Evolutionary conservation across 2,113 vertebrate genomes (phyloP).

Genomic region (Hypocryptadius cinnamomeus): DNA sequence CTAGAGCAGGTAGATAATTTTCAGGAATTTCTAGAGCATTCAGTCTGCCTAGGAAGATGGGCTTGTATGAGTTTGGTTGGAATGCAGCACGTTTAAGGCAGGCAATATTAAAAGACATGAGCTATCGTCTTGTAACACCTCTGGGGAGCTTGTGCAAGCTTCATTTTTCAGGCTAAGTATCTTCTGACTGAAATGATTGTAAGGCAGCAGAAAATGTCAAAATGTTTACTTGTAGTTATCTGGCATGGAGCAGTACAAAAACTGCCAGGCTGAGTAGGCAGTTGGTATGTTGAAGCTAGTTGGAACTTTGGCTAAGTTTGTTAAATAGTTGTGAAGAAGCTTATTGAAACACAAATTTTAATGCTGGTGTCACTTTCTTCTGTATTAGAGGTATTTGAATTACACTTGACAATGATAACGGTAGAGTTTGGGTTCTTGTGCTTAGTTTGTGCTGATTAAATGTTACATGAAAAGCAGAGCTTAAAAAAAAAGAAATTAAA

Average conservation of each 20-base stretch:
- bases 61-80: background rate
- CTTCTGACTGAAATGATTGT: background rate
- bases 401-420: background rate
- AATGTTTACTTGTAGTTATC: background rate
- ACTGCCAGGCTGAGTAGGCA: background rate
- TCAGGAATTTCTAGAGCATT: background rate
- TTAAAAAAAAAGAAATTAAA: background rate
- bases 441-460: background rate
- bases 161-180: background rate
- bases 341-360: background rate
- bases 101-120: background rate
- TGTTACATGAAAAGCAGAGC: background rate
- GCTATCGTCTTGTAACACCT: background rate
- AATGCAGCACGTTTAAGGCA: background rate
- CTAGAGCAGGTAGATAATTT: background rate
- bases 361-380: background rate
- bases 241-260: background rate
- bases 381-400: background rate
- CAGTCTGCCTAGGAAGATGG: background rate
- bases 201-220: background rate
- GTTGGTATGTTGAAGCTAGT: background rate
- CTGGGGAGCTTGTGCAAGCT: background rate
- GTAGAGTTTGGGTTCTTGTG: background rate
- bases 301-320: background rate
- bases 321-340: background rate